These are phyloP conservation scores for Onchidella celtica DNA, from an alignment of 2,888 invertebrate species.

Conservation along the genomic window DNA sequence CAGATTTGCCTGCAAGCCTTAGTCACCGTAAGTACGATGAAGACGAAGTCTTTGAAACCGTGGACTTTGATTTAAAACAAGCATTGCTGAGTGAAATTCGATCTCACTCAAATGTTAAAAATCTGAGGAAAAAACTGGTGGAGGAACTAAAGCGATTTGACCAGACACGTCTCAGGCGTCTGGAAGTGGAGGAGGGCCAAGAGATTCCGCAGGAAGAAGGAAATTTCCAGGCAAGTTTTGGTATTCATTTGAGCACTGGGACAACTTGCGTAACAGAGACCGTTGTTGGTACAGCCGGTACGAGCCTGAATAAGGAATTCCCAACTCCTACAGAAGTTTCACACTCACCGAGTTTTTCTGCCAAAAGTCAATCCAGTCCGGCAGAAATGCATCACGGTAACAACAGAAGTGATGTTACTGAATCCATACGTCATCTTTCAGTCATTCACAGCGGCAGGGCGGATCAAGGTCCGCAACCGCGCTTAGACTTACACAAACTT, in stretches of 20 bases:
- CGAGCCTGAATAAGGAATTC: neutral
- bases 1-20: too few species aligned
- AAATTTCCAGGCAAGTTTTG: neutral
- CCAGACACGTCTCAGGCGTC: neutral
- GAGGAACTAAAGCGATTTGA: conserved; percentile 25
- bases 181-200: neutral
- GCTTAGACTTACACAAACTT: too few species aligned
- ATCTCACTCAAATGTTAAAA: neutral
- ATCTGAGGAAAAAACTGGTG: conserved; percentile 5
- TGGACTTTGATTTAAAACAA: conserved; percentile 6
- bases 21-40: too few species aligned
- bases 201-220: neutral
- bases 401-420: neutral
- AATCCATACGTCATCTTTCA: neutral
- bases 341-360: neutral
- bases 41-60: neutral
- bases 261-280: too few species aligned
- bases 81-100: neutral
- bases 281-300: neutral
- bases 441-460: conserved; percentile 1
- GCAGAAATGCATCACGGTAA: neutral
- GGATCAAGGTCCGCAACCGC: neutral
- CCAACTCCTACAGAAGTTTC: neutral
- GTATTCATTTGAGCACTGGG: neutral
- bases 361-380: too few species aligned